Base-by-base conservation (phyloP, 1,140 invertebrate species). In the Papilio helenus region DNA sequence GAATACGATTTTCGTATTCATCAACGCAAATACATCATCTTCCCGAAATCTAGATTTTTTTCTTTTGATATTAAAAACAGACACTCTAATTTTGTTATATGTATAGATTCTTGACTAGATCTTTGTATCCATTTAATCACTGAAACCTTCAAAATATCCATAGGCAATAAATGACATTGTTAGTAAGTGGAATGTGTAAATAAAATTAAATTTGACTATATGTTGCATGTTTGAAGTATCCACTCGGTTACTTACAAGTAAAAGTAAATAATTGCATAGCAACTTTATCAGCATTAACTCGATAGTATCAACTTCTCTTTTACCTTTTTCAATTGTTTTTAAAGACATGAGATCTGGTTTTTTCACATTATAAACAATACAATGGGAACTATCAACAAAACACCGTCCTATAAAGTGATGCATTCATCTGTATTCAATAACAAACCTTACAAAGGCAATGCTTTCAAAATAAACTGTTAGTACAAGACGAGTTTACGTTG, bases 401-500 rank as follows among this genome's bases (percentile, higher is more conserved):
- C 61, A 68, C 1, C 23, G 14, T 29, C 5, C 12, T 65, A 16
- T 55, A n/a, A 46, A 55, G 49, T 18, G 49, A n/a, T 55, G n/a
- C 16, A 55, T 55, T 55, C 2, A 61, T 20, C 58, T 68, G 61
- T 26, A 34, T 68, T 68, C 26, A 74, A 49, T 49, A 74, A 74
- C 72, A 74, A 26, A 20, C 23, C 29, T 74, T 74, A 74, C 72
- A 73, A 42, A 73, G 42, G 10, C 42, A 26, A 10, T 14, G 10
- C 23, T 74, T 20, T 74, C 72, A 29, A 42, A 20, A 44, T 29
- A 23, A 26, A 74, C 61, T 68, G 72, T 74, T 46, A 72, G 34
- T 72, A 72, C 42, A 7, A 72, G n/a, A 51, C 44, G 44, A 74
- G 72, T 51, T 74, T 14, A 73, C 12, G 14, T 12, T 49, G 44